Conservation (phyloP, 2,888 invertebrate genomes). For the Oconnorella tubifera region DNA sequence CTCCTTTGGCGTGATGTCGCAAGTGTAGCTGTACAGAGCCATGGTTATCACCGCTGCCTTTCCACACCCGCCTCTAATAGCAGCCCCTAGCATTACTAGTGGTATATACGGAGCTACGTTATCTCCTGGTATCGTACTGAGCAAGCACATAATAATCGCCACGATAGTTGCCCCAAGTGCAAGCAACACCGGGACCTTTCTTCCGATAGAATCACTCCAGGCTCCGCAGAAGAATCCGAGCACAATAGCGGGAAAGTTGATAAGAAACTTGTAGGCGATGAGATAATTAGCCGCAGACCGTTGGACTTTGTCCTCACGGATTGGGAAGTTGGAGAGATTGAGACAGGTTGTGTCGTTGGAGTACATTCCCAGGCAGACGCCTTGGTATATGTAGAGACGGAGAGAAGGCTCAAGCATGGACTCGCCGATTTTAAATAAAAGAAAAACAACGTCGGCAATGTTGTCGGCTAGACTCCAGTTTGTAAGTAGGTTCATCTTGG, state of each 20-base stretch:
- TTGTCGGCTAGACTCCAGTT: conserved; percentile 17
- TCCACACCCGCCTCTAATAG: conserved; percentile 50
- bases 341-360: conserved; percentile 11
- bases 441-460: conserved; percentile 49
- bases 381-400: conserved; percentile 49
- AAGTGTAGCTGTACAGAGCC: conserved; percentile 54
- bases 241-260: conserved; percentile 52
- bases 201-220: conserved; percentile 52
- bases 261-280: conserved; percentile 49
- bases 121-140: conserved; percentile 35
- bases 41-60: conserved; percentile 54
- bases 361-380: conserved; percentile 34
- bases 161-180: conserved; percentile 51
- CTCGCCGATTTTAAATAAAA: conserved; percentile 54
- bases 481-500: no score
- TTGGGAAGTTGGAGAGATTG: conserved; percentile 19
- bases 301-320: conserved; percentile 44
- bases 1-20: conserved; percentile 46
- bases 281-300: conserved; percentile 46
- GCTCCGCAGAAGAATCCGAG: conserved; percentile 54
- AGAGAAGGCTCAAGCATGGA: conserved; percentile 54
- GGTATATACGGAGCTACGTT: conserved; percentile 32
- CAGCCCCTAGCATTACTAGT: conserved; percentile 48
- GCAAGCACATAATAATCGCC: conserved; percentile 49
- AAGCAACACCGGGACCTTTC: conserved; percentile 50